Evolutionary conservation across 2,888 invertebrate genomes (phyloP), one percentile per base, ranked within the genome.

Genomic region (Nomada lathburiana): DNA sequence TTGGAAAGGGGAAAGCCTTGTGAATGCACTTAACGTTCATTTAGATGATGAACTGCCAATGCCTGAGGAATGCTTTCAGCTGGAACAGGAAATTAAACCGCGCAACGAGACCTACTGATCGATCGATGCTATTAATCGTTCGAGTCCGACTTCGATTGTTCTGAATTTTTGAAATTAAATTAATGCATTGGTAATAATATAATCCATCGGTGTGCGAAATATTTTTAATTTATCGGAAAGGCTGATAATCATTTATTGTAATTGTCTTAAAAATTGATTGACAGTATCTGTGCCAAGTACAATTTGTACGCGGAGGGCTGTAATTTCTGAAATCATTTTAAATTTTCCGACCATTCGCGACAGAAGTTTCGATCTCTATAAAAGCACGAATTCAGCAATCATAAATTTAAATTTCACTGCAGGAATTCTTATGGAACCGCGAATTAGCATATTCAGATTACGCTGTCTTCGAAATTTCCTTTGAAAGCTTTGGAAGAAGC

Each of bases 21-120:
- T 26, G 60, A 26, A 59, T 75, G 76, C 68, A 67, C 69, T 76
- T 80, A 76, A 70, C 55, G 9, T 29, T 63, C 55, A 57, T 73
- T 74, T 69, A n/a, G 29, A 52, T 60, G 76, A 74, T 77, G 76
- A 84, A 73, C 64, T 62, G 74, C n/a, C 70, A 20, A 72, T 53
- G 36, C 53, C 3, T 55, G 20, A 50, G 20, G 60, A 68, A 64
- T 42, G 70, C 81, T 84, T 81, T 85, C 59, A 84, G 23, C 26
- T 7, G n/a, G 36, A 53, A 36, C 83, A 78, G 85, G 83, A 83
- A 85, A 87, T 87, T 85, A 85, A 80, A 83, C 75, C 36, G 20
- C 59, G 65, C 76, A 70, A 72, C 57, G 47, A 85, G 20, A 76
- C 67, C 76, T 71, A 57, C 36, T 57, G 36, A 64, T 26, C 76